A percentile compares a stretch with the other conserved stretches of the same genome.
phyloP scores from a whole-genome alignment of 2,797 vertebrate genomes.

The Rhinoraja longicauda region DNA sequence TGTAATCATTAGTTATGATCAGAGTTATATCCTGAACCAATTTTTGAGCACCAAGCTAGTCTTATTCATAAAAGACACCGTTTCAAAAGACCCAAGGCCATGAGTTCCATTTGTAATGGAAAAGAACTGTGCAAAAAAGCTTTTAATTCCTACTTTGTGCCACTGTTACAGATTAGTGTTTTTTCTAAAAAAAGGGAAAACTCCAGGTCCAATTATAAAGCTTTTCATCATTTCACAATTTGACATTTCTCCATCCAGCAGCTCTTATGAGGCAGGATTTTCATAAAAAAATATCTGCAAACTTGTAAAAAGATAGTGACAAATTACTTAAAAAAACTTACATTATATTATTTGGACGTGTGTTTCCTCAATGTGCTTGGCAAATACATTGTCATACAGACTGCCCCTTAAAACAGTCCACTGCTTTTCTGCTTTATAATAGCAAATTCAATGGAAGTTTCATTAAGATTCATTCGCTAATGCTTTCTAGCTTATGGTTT shows the following conservation, averaged over 20 bases:
- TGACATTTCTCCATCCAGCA: neutral
- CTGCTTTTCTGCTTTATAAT: neutral
- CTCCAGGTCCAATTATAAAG: slow-evolving; percentile 27
- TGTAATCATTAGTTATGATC: neutral
- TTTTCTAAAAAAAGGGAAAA: slow-evolving; percentile 11
- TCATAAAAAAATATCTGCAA: neutral
- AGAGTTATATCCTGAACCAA: neutral
- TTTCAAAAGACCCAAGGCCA: slow-evolving; percentile 74
- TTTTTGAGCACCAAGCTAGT: slow-evolving; percentile 68
- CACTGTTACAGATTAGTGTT: slow-evolving; percentile 58
- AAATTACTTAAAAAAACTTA: neutral
- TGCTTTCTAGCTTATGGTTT: neutral
- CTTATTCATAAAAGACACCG: slow-evolving; percentile 67
- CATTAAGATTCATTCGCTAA: slow-evolving; percentile 10
- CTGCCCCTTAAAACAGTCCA: neutral
- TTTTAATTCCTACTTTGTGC: slow-evolving; percentile 70
- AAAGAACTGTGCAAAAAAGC: slow-evolving; percentile 72
- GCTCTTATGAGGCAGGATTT: neutral
- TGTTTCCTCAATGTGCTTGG: neutral
- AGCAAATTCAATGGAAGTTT: neutral
- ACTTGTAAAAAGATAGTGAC: slow-evolving; percentile 21
- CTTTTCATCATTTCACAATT: slow-evolving; percentile 9
- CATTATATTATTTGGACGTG: neutral
- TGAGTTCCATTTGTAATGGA: slow-evolving; percentile 72
- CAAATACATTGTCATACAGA: slow-evolving; percentile 7